Conservation (phyloP, 2,888 invertebrate species). For the Lissonota sp. region DNA sequence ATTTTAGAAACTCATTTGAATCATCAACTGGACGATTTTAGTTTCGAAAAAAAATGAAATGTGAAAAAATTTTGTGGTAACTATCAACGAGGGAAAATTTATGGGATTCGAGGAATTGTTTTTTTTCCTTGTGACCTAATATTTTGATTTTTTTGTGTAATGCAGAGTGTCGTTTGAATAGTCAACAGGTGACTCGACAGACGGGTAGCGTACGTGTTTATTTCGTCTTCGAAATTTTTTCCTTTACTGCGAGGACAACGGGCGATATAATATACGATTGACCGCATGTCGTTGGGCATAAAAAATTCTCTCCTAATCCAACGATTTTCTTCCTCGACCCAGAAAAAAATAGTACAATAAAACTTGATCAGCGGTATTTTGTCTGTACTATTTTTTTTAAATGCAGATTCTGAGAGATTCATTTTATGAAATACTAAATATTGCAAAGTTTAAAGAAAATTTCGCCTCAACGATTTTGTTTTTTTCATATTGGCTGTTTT, state of each 20-base stretch:
- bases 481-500: neutral
- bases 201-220: constrained; percentile 76
- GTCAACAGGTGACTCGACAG: constrained; percentile 81
- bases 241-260: constrained; percentile 7
- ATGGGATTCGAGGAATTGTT: neutral
- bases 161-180: constrained; percentile 48
- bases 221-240: constrained; percentile 40
- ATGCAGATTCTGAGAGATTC: too few species aligned
- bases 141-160: constrained; percentile 74
- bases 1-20: neutral
- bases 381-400: too few species aligned
- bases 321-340: too few species aligned
- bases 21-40: neutral
- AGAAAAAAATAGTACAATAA: too few species aligned
- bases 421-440: too few species aligned
- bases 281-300: too few species aligned
- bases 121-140: constrained; percentile 70
- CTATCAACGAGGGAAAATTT: neutral
- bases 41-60: neutral
- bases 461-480: too few species aligned
- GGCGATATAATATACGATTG: neutral
- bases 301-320: too few species aligned
- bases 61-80: neutral
- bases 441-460: neutral
- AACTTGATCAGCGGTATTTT: too few species aligned